Conservation (phyloP, 2,797 vertebrate species). For the Hybognathus amarus region DNA sequence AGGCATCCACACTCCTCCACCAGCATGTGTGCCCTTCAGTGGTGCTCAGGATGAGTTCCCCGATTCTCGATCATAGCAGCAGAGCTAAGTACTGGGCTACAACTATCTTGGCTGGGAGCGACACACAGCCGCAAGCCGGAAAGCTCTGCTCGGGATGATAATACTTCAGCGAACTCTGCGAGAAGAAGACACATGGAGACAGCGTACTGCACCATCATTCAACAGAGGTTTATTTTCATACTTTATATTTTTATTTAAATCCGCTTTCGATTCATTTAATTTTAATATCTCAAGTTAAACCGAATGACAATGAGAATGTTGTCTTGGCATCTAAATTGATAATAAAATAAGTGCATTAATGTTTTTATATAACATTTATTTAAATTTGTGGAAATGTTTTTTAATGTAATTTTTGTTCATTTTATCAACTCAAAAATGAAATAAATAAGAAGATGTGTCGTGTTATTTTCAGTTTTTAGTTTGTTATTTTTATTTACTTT, state of each 20-base stretch:
- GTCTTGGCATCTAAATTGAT: background rate
- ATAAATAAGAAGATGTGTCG: background rate
- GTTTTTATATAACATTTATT: background rate
- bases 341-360: no score
- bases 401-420: no score
- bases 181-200: background rate
- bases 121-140: slow-evolving; percentile 82
- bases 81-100: no score
- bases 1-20: slow-evolving; percentile 89
- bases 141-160: slow-evolving; percentile 79
- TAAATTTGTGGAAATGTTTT: background rate
- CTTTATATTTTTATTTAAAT: background rate
- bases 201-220: background rate
- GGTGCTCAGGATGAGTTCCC: slow-evolving; percentile 83
- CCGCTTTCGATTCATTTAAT: background rate
- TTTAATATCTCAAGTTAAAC: background rate
- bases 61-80: no score
- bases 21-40: slow-evolving; percentile 88
- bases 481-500: no score
- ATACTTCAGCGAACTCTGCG: slow-evolving; percentile 85
- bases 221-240: background rate
- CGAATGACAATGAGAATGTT: background rate
- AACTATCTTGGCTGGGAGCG: slow-evolving; percentile 82
- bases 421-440: background rate
- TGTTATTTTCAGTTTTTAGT: background rate